phyloP scores from a whole-genome alignment of 2,888 invertebrate species.

The Drosophila percnosoma region DNA sequence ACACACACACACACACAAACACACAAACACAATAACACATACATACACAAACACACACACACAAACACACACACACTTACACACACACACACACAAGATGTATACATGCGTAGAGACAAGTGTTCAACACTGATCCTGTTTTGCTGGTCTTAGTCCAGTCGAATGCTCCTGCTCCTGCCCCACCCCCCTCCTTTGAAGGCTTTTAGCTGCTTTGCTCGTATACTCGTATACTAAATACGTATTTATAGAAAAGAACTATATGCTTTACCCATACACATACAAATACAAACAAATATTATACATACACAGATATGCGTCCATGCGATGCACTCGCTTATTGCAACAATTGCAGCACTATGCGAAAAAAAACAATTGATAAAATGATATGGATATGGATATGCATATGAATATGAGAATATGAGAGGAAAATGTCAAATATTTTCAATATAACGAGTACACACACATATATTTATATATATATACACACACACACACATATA shows the following conservation, averaged over 20 bases:
- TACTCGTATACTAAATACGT: constrained; percentile 34
- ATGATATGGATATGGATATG: not conserved
- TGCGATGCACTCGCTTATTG: constrained; percentile 47
- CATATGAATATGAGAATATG: not conserved
- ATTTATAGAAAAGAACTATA: constrained; percentile 29
- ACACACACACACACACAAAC: not conserved
- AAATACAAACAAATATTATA: constrained; percentile 28
- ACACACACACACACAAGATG: constrained; percentile 30
- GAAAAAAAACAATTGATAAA: not conserved
- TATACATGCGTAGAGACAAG: constrained; percentile 55
- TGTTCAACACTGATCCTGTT: constrained; percentile 63
- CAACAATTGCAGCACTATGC: constrained; percentile 42
- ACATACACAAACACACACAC: constrained; percentile 2
- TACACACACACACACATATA: constrained; percentile 42
- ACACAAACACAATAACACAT: constrained; percentile 11
- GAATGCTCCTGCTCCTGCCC: constrained; percentile 4
- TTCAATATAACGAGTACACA: constrained; percentile 58
- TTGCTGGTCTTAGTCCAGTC: constrained; percentile 46
- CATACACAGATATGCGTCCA: constrained; percentile 25
- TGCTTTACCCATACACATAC: constrained; percentile 53
- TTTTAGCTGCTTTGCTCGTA: constrained; percentile 62
- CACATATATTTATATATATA: constrained; percentile 23
- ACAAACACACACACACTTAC: constrained; percentile 10
- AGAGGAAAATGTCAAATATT: constrained; percentile 54
- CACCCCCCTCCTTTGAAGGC: constrained; percentile 36